Conservation (phyloP, 2,888 invertebrate species). For the Catocala fraxini region DNA sequence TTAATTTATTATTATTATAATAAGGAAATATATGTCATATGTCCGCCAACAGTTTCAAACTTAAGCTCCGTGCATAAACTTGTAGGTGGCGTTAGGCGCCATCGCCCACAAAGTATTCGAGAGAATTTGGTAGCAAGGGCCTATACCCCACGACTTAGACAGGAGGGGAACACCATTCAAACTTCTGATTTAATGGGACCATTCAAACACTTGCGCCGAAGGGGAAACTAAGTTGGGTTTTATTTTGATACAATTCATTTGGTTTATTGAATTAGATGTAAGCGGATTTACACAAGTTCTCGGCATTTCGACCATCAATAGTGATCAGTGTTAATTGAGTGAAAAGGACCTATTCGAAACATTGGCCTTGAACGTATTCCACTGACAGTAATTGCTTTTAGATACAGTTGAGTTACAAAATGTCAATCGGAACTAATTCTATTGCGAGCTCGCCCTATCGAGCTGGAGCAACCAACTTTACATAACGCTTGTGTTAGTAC, state of each 20-base stretch:
- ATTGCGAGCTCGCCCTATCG: background rate
- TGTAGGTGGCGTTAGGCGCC: conserved; percentile 60
- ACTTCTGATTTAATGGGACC: conserved; percentile 52
- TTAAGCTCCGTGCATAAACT: conserved; percentile 31
- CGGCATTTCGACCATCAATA: background rate
- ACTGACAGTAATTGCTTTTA: background rate
- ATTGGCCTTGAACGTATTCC: background rate
- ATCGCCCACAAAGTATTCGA: conserved; percentile 56
- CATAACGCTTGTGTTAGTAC: conserved; percentile 15
- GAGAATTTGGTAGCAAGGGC: conserved; percentile 42
- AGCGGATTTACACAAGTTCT: conserved; percentile 9
- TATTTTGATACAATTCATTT: conserved; percentile 33
- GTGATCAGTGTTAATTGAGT: conserved; percentile 4
- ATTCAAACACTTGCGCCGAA: conserved; percentile 46
- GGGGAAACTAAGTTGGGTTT: conserved; percentile 38
- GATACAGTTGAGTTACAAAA: background rate
- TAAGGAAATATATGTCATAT: too few relatives aligned
- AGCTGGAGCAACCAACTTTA: conserved; percentile 8
- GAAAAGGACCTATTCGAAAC: background rate
- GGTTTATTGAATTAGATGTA: conserved; percentile 23
- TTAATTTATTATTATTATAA: too few relatives aligned
- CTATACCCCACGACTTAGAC: conserved; percentile 27
- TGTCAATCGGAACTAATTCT: background rate
- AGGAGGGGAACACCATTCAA: conserved; percentile 49
- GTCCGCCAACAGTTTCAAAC: conserved; percentile 32